Percentiles rank a stretch among this genome's conserved stretches.
These are phyloP conservation scores for Cinara cedri DNA, from an alignment of 2,888 invertebrate species.

Conservation along the genomic window DNA sequence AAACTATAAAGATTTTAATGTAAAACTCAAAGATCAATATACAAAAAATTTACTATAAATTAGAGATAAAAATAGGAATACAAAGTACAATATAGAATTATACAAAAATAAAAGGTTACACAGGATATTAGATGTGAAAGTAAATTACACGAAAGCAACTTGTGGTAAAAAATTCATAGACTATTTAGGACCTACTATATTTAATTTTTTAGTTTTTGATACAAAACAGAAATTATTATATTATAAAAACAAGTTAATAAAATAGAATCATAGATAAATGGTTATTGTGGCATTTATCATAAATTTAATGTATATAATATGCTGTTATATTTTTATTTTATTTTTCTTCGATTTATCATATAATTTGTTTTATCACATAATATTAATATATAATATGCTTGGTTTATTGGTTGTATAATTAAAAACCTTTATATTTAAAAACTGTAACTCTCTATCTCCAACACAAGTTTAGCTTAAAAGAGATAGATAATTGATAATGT, in stretches of 20 bases:
- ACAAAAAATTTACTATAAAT: background rate
- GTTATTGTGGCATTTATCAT: too few species aligned
- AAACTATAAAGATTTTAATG: background rate
- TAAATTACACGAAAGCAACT: background rate
- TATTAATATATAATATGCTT: too few species aligned
- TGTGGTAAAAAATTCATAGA: background rate
- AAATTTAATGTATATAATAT: too few species aligned
- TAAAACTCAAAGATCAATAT: background rate
- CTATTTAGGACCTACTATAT: background rate
- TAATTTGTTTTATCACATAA: too few species aligned
- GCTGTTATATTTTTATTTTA: too few species aligned
- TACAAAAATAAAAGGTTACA: background rate
- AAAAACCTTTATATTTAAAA: too few species aligned
- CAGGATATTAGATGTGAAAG: background rate
- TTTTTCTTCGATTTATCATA: too few species aligned
- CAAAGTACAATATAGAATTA: background rate
- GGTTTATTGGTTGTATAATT: too few species aligned
- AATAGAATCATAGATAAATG: background rate
- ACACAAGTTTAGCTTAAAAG: too few species aligned
- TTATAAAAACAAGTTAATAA: background rate
- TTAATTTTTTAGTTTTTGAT: background rate
- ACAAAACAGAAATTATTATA: background rate
- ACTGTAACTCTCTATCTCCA: too few species aligned
- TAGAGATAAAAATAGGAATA: background rate
- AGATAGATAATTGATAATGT: too few species aligned